Evolutionary conservation across 2,113 vertebrate genomes (phyloP), one percentile per base, ranked within the genome.

Genomic region (Triplophysa dalaica): DNA sequence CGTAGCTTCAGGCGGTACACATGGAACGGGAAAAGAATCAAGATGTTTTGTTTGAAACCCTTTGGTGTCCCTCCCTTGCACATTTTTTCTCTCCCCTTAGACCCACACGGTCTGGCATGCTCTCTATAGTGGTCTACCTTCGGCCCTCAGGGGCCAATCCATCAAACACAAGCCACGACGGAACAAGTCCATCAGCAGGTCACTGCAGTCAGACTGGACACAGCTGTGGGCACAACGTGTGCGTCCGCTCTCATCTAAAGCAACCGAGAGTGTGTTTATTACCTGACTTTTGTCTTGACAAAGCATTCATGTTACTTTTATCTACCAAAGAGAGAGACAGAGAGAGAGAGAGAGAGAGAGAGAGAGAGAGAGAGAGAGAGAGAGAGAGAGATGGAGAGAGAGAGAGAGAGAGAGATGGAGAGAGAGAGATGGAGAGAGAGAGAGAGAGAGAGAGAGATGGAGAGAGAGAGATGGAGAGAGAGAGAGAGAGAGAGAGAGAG

Each of bases 231-330:
- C 77, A 82, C 76, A 74, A 26, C 69, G 73, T 63, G 75, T 66
- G 69, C n/a, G 69, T 48, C 26, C 70, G 80, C 38, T 64, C 60
- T 50, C 16, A 52, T 63, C 24, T 22, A 50, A 68, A 22, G 81
- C 62, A 21, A 56, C 75, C 48, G 5, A 22, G 82, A n/a, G 26
- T 48, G 84, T 82, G 0, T 58, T 90, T 87, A 92, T 94, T 94
- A 96, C 94, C 94, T 24, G 81, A 88, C 89, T 87, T 92, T 83
- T 87, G 89, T 85, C 84, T 90, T 14, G 90, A 87, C 89, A 95
- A 77, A 80, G 90, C 91, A 73, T 87, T 86, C 85, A 93, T 85
- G 82, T 94, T 94, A 89, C 94, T 94, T 93, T 95, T 94, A 93
- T 95, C 94, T 88, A 92, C 91, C 90, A 95, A 92, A 88, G 78